Conservation (phyloP, 2,113 vertebrate genomes). For the Ophiodon elongatus region DNA sequence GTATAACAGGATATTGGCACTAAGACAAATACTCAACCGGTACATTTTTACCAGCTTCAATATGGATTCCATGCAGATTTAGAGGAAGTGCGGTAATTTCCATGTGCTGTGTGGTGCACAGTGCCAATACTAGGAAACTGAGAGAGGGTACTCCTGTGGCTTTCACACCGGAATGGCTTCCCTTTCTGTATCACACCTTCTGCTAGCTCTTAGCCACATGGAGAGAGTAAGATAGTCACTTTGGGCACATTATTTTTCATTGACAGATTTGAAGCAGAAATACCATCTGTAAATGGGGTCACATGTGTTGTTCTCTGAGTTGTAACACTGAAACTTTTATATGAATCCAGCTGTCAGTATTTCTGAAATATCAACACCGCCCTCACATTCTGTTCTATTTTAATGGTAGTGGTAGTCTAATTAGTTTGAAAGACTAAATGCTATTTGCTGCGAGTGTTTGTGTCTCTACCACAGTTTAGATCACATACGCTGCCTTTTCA, state of each 20-base stretch:
- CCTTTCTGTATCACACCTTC: conserved; percentile 78
- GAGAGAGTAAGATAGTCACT: conserved; percentile 60
- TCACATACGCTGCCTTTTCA: conserved; percentile 3
- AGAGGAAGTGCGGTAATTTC: conserved; percentile 67
- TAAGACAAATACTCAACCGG: not conserved
- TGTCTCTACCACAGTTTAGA: not conserved
- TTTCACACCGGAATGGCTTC: conserved; percentile 80
- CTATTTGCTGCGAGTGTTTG: not conserved
- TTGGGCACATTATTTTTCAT: conserved; percentile 59
- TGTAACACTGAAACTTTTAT: not conserved
- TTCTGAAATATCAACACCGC: not conserved
- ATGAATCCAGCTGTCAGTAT: not conserved
- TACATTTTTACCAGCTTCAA: conserved; percentile 26
- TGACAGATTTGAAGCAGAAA: conserved; percentile 55
- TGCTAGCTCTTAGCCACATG: conserved; percentile 74
- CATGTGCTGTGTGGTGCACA: conserved; percentile 55
- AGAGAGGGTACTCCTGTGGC: conserved; percentile 74
- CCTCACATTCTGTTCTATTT: not conserved
- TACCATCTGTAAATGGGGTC: conserved; percentile 29
- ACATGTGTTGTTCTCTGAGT: conserved; percentile 6
- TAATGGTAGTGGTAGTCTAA: not conserved
- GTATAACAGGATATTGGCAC: not conserved
- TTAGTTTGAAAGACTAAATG: conserved; percentile 9
- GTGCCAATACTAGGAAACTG: conserved; percentile 67
- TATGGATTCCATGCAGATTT: conserved; percentile 58